A percentile compares a stretch with the other conserved stretches of the same genome.
These are phyloP conservation scores for Spinibarbus caldwelli DNA, from an alignment of 2,797 vertebrate species.

Conservation along the genomic window DNA sequence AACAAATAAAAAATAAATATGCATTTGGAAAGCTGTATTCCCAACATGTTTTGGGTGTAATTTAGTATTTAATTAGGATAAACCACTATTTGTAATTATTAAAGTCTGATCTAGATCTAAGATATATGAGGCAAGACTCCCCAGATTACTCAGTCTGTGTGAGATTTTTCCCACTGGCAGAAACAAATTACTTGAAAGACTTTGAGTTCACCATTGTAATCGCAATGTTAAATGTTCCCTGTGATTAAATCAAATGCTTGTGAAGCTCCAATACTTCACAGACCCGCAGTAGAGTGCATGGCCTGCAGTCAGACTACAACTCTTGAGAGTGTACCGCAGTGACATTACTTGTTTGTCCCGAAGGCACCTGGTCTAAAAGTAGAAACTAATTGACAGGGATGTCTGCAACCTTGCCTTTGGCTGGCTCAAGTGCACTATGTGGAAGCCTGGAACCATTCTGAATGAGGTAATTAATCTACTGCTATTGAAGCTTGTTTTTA, in stretches of 20 bases:
- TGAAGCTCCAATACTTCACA: slow-evolving; percentile 46
- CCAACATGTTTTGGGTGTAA: background rate
- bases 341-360: slow-evolving; percentile 60
- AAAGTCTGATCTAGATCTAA: slow-evolving; percentile 31
- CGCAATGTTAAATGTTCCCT: slow-evolving; percentile 48
- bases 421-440: slow-evolving; percentile 55
- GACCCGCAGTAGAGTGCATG: slow-evolving; percentile 32
- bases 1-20: background rate
- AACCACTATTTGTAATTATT: slow-evolving; percentile 24
- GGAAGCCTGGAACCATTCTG: slow-evolving; percentile 53
- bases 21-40: slow-evolving; percentile 7
- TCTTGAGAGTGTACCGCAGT: slow-evolving; percentile 49
- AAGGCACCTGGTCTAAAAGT: slow-evolving; percentile 58
- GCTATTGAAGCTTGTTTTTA: slow-evolving; percentile 59
- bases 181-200: slow-evolving; percentile 42
- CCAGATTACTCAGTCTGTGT: slow-evolving; percentile 3
- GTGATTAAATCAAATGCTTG: slow-evolving; percentile 58
- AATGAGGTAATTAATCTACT: slow-evolving; percentile 63
- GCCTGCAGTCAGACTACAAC: slow-evolving; percentile 54
- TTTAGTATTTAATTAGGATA: slow-evolving; percentile 15
- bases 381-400: slow-evolving; percentile 64
- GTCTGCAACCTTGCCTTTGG: slow-evolving; percentile 64
- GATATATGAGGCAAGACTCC: slow-evolving; percentile 6
- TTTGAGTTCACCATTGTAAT: slow-evolving; percentile 52
- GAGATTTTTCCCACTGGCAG: slow-evolving; percentile 29